phyloP scores from a whole-genome alignment of 2,113 vertebrate species.

The Colius striatus region DNA sequence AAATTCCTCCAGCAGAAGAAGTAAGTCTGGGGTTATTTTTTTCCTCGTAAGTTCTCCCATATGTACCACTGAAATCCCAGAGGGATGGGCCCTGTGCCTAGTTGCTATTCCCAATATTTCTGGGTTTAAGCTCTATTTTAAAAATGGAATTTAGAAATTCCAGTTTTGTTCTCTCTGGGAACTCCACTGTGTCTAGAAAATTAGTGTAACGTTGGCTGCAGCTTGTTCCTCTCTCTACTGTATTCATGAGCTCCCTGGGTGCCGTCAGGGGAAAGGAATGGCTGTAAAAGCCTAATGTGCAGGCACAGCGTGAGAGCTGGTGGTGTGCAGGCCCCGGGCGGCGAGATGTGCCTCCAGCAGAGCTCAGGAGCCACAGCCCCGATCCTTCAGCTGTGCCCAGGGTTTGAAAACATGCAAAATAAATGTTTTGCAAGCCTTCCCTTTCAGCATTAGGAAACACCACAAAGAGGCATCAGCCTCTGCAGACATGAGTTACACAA shows the following conservation, averaged over 20 bases:
- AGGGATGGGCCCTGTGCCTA: background rate
- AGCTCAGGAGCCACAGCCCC: background rate
- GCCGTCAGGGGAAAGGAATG: background rate
- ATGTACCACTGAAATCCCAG: background rate
- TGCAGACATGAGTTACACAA: background rate
- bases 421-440: background rate
- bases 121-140: background rate
- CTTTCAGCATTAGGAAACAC: background rate
- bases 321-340: background rate
- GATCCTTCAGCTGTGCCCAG: background rate
- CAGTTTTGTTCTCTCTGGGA: background rate
- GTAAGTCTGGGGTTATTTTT: constrained; percentile 52
- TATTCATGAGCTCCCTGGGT: constrained; percentile 12
- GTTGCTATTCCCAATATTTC: background rate
- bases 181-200: background rate
- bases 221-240: constrained; percentile 2
- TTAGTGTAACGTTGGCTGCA: background rate
- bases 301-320: background rate
- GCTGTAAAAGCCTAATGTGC: background rate
- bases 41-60: background rate
- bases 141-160: background rate
- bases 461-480: background rate
- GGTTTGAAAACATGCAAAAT: background rate
- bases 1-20: constrained; percentile 51
- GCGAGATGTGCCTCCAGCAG: background rate